Conservation (phyloP, 2,888 invertebrate species). For the Pristionchus mayeri region DNA sequence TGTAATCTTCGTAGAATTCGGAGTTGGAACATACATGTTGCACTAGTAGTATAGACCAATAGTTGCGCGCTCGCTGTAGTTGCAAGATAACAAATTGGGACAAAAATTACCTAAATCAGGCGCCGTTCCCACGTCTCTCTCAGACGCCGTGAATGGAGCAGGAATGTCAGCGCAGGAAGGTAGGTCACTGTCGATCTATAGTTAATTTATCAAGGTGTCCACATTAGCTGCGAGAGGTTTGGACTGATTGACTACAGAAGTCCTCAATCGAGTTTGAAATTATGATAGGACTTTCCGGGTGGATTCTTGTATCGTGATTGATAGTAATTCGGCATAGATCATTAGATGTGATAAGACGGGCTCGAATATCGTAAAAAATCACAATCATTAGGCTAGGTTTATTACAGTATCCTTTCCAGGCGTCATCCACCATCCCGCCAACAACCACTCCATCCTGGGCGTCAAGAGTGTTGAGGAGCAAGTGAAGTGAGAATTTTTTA, state of each 20-base stretch:
- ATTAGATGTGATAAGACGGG: too few relatives aligned
- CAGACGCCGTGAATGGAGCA: not conserved
- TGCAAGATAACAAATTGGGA: too few relatives aligned
- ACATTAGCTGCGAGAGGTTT: not conserved
- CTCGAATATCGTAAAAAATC: too few relatives aligned
- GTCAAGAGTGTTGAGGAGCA: conserved; percentile 46
- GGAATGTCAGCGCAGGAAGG: not conserved
- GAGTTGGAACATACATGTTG: too few relatives aligned
- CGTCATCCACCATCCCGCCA: not conserved
- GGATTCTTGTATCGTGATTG: not conserved
- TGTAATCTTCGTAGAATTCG: too few relatives aligned
- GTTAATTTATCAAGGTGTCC: not conserved
- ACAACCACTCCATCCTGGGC: conserved; percentile 16
- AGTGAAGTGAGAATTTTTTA: conserved; percentile 5
- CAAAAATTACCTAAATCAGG: not conserved
- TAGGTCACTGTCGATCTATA: too few relatives aligned
- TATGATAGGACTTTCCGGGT: not conserved
- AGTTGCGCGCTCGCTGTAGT: too few relatives aligned
- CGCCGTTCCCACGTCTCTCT: not conserved
- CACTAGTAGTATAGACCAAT: too few relatives aligned
- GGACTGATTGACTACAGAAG: not conserved
- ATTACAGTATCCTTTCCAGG: not conserved
- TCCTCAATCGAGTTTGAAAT: not conserved
- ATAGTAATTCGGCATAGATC: not conserved
- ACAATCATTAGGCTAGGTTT: too few relatives aligned